These are phyloP conservation scores for Leistus spinibarbis DNA, from an alignment of 2,888 invertebrate genomes.

Conservation along the genomic window DNA sequence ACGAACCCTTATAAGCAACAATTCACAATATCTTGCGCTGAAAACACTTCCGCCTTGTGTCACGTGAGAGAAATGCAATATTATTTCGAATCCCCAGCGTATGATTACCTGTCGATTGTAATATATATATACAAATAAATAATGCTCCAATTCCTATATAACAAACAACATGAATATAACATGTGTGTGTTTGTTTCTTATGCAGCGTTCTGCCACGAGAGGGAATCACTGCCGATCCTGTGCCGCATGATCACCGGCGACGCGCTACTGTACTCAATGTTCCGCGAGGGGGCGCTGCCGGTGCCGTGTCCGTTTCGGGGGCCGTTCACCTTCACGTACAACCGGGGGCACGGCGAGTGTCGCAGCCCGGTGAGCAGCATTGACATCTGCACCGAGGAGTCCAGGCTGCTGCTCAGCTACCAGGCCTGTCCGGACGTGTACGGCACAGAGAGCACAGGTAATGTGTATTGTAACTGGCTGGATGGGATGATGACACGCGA, in stretches of 20 bases:
- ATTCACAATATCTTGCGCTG: background rate
- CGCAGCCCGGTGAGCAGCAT: constrained; percentile 88
- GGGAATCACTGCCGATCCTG: constrained; percentile 77
- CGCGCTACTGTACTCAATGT: constrained; percentile 87
- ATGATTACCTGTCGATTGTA: background rate
- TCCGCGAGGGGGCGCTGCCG: constrained; percentile 84
- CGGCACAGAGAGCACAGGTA: constrained; percentile 90
- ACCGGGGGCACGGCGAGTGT: constrained; percentile 89
- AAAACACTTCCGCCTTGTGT: background rate
- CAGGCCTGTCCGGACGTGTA: constrained; percentile 92
- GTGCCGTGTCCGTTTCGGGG: constrained; percentile 89
- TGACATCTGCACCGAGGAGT: constrained; percentile 93
- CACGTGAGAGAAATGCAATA: background rate
- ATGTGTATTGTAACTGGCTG: no score
- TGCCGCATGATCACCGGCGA: constrained; percentile 89
- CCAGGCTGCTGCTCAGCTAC: constrained; percentile 85
- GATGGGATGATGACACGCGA: no score
- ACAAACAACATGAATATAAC: background rate
- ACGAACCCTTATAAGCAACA: background rate
- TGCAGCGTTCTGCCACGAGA: constrained; percentile 76
- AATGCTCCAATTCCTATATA: background rate
- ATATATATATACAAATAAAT: background rate
- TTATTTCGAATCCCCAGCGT: background rate
- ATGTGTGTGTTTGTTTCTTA: constrained; percentile 46
- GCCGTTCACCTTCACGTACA: constrained; percentile 92